Evolutionary conservation across 2,888 invertebrate genomes (phyloP).

Genomic region (Crossocerus cetratus): DNA sequence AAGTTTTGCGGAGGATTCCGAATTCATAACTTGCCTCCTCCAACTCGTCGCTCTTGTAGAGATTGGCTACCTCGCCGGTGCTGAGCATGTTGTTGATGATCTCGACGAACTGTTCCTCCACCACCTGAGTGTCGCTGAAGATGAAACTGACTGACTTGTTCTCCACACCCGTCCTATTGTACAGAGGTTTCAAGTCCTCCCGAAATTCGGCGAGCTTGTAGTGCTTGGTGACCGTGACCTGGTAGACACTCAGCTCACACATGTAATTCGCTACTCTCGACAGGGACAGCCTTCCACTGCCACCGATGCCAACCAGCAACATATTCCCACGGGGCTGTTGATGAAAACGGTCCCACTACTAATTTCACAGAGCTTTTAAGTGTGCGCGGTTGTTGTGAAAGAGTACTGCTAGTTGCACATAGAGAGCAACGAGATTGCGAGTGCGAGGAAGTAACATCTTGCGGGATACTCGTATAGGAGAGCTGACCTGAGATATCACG

Average conservation of each 20-base stretch:
- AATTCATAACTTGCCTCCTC: constrained; percentile 83
- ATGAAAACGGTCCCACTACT: not conserved
- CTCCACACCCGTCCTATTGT: constrained; percentile 86
- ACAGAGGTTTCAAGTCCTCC: constrained; percentile 89
- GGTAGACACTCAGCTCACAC: constrained; percentile 87
- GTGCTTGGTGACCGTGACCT: constrained; percentile 88
- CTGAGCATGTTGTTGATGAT: constrained; percentile 93
- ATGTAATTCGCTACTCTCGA: constrained; percentile 88
- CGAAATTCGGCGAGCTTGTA: constrained; percentile 88
- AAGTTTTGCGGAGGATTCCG: not conserved
- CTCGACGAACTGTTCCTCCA: constrained; percentile 90
- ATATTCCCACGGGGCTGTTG: constrained; percentile 87
- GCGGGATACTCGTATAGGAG: constrained; percentile 1
- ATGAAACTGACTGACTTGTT: constrained; percentile 87
- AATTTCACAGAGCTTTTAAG: not conserved
- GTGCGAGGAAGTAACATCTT: not conserved
- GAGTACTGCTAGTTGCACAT: not conserved
- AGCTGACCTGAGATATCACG: constrained; percentile 84
- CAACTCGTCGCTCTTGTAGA: constrained; percentile 93
- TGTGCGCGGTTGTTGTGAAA: not conserved
- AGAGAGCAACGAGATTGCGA: not conserved
- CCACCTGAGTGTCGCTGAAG: constrained; percentile 91
- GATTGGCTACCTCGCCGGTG: constrained; percentile 91
- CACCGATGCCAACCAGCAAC: constrained; percentile 91
- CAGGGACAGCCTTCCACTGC: constrained; percentile 90